Conservation (phyloP, 2,888 invertebrate species). For the Ashinkailepas kermadecensis region DNA sequence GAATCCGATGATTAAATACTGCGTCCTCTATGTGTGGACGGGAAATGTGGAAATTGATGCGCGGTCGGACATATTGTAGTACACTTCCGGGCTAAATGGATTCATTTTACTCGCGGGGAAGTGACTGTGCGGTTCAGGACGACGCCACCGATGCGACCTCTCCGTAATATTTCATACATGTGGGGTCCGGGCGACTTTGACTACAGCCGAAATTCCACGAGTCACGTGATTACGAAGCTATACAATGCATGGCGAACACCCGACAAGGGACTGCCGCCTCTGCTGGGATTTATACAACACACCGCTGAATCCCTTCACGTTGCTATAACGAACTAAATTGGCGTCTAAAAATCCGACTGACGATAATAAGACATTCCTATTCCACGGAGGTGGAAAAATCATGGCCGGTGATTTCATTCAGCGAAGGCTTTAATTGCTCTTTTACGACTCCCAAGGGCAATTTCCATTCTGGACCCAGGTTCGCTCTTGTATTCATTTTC, state of each 20-base stretch:
- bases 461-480: conserved; percentile 3
- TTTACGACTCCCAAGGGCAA: conserved; percentile 16
- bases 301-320: not conserved
- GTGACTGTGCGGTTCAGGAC: too few relatives aligned
- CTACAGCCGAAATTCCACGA: too few relatives aligned
- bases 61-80: not conserved
- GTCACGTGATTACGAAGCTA: too few relatives aligned
- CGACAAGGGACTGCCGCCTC: too few relatives aligned
- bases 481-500: conserved; percentile 17
- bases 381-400: conserved; percentile 8
- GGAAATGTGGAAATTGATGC: not conserved
- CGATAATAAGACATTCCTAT: conserved; percentile 16
- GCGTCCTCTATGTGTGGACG: not conserved
- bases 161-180: too few relatives aligned
- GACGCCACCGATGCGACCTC: too few relatives aligned
- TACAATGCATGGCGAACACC: too few relatives aligned
- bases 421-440: conserved; percentile 9
- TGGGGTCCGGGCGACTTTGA: too few relatives aligned
- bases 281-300: too few relatives aligned
- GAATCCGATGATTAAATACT: not conserved
- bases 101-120: not conserved
- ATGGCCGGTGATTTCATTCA: not conserved
- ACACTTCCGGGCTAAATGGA: conserved; percentile 2
- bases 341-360: not conserved
- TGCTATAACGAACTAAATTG: not conserved